Evolutionary conservation across 2,113 vertebrate species (phyloP), one percentile per base, ranked within the genome.

Genomic region (Oophaga pumilio): DNA sequence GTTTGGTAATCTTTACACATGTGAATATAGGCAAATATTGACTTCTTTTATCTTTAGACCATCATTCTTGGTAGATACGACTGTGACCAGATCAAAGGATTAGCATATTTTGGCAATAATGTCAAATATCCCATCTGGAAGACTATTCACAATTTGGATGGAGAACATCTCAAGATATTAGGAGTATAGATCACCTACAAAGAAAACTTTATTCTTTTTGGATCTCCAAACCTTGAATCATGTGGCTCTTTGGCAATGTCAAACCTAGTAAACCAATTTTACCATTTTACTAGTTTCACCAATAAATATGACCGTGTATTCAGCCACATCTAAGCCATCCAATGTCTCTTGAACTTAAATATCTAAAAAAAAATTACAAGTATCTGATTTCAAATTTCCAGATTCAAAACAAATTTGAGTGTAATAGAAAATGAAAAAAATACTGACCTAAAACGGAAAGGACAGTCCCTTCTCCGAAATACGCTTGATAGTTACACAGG

Each of bases 381-480:
- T 1, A 49, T 18, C 28, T 7, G 9, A 33, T 28, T 33, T 71
- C 17, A 17, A 2, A 20, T 50, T 18, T 50, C 17, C 33, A 22
- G 43, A 22, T 74, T 50, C 50, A 17, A 22, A 74, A 49, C 11
- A 2, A 17, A 50, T 74, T 50, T 20, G 6, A 26, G 9, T 62
- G 18, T 17, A 69, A 18, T 53, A 4, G 28, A 43, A 64, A 69
- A 13, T 28, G 4, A 9, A 69, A 84, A 43, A 5, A 14, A 0
- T 22, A 9, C 90, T 91, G 91, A 94, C 89, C 90, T 56, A 91
- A 24, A 15, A 88, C 88, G 0, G 85, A 90, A 14, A 95, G 88
- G 18, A 76, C 90, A 22, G 89, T 93, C 64, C 93, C 87, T 52
- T 90, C 15, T 81, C 93, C 90, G 1, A 94, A 96, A 89, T 69